These are phyloP conservation scores for Ophiodon elongatus DNA, from an alignment of 2,113 vertebrate species.

Conservation along the genomic window DNA sequence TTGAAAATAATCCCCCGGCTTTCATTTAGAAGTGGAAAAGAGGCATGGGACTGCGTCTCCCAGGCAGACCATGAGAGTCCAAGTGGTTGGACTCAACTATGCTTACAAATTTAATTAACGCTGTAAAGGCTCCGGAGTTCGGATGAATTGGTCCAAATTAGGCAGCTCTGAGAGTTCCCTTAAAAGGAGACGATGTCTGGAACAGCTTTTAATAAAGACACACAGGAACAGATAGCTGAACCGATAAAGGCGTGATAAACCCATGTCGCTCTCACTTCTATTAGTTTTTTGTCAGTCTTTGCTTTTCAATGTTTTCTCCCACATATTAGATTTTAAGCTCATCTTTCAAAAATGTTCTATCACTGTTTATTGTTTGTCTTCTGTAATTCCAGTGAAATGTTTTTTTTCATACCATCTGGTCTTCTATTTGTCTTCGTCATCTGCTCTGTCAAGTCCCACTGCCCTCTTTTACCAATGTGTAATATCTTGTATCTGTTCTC, in stretches of 20 bases:
- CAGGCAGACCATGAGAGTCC: slow-evolving; percentile 16
- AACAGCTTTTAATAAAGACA: slow-evolving; percentile 8
- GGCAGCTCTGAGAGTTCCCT: slow-evolving; percentile 3
- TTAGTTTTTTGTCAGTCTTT: background rate
- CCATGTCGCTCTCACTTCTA: background rate
- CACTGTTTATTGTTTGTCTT: slow-evolving; percentile 21
- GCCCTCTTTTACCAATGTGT: slow-evolving; percentile 7
- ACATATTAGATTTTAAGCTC: background rate
- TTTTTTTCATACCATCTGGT: slow-evolving; percentile 27
- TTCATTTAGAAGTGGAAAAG: slow-evolving; percentile 18
- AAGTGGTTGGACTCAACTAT: slow-evolving; percentile 26
- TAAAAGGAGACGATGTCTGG: slow-evolving; percentile 20
- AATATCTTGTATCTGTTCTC: slow-evolving; percentile 11
- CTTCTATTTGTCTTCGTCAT: slow-evolving; percentile 44
- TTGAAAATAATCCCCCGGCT: slow-evolving; percentile 20
- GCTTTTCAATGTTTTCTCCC: slow-evolving; percentile 20
- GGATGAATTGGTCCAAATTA: slow-evolving; percentile 41
- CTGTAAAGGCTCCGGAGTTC: slow-evolving; percentile 28
- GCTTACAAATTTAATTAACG: slow-evolving; percentile 56
- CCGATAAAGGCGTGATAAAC: background rate
- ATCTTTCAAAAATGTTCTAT: slow-evolving; percentile 10
- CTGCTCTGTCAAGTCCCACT: slow-evolving; percentile 12
- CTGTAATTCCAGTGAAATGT: slow-evolving; percentile 28
- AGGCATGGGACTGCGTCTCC: slow-evolving; percentile 5
- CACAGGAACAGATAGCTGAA: background rate